These are phyloP conservation scores for Pecten maximus DNA, from an alignment of 2,888 invertebrate species.

Conservation along the genomic window DNA sequence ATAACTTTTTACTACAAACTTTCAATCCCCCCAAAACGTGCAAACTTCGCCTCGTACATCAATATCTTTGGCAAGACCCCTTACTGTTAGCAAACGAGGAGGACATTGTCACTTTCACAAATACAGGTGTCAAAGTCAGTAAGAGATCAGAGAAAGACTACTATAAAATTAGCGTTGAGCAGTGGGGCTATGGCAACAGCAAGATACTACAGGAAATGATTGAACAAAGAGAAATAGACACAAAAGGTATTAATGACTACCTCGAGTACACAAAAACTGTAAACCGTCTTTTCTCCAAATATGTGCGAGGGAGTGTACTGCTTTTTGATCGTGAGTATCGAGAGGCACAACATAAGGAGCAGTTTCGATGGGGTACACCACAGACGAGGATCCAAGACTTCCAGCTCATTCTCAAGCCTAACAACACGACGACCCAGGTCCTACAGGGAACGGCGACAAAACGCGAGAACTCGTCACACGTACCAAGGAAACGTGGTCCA, in stretches of 20 bases:
- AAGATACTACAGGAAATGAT: slow-evolving; percentile 46
- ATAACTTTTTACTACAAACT: too few relatives aligned
- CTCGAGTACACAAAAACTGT: slow-evolving; percentile 40
- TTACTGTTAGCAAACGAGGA: slow-evolving; percentile 7
- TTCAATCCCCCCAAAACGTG: too few relatives aligned
- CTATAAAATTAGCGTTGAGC: neutral
- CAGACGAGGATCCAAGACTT: slow-evolving; percentile 39
- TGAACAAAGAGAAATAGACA: neutral
- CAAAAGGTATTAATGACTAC: slow-evolving; percentile 42
- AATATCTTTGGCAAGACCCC: too few relatives aligned
- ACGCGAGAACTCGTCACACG: neutral
- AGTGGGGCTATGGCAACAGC: slow-evolving; percentile 39
- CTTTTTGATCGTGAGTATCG: slow-evolving; percentile 49
- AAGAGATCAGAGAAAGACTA: too few relatives aligned
- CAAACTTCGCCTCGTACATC: too few relatives aligned
- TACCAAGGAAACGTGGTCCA: neutral
- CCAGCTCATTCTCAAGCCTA: slow-evolving; percentile 44
- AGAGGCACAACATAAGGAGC: slow-evolving; percentile 40
- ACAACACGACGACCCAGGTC: neutral
- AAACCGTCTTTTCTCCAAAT: too few relatives aligned
- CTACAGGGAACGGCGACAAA: neutral
- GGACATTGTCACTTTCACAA: slow-evolving; percentile 7
- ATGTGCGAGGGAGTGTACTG: slow-evolving; percentile 50
- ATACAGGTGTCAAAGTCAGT: slow-evolving; percentile 25
- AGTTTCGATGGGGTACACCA: slow-evolving; percentile 44